Evolutionary conservation across 2,888 invertebrate species (phyloP), one percentile per base, ranked within the genome.

Genomic region (Euzetes globulus): DNA sequence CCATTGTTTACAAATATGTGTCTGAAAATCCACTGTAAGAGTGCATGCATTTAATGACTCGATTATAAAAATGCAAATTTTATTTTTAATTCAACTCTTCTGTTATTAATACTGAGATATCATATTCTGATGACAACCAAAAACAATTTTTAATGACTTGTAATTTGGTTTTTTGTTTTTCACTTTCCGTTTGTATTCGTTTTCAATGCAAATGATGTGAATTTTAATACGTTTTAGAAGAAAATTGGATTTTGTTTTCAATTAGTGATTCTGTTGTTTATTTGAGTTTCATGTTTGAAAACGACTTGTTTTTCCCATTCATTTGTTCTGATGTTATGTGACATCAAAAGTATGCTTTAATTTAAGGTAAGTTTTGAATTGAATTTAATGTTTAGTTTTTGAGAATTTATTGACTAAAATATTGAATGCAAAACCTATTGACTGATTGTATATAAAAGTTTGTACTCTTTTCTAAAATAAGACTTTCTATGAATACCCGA

Each of bases 381-480:
- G 22, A 7, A n/a, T n/a, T n/a, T n/a, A n/a, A n/a, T n/a, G n/a
- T n/a, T n/a, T n/a, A n/a, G n/a, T n/a, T n/a, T n/a, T n/a, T n/a
- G n/a, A n/a, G n/a, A n/a, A n/a, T n/a, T n/a, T n/a, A n/a, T n/a
- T n/a, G n/a, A n/a, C n/a, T n/a, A n/a, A n/a, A n/a, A 33, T 33
- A 33, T 33, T 33, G 41, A 41, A 41, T 41, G 1, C 41, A 41
- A 41, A 41, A 1, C 33, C 41, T 11, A 55, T 55, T 55, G 22
- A 55, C 19, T 55, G 22, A 55, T 22, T 55, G 55, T 22, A 55
- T 55, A 25, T 7, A 50, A 50, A 55, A 25, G 55, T 55, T 55
- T 55, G 55, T 4, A 55, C 55, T 55, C 55, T 55, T 55, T 55
- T 50, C 55, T 55, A 55, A 55, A 55, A 55, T 55, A 55, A 55